phyloP scores from a whole-genome alignment of 64 coral and sea anemone genomes.

The Pocillopora damicornis region DNA sequence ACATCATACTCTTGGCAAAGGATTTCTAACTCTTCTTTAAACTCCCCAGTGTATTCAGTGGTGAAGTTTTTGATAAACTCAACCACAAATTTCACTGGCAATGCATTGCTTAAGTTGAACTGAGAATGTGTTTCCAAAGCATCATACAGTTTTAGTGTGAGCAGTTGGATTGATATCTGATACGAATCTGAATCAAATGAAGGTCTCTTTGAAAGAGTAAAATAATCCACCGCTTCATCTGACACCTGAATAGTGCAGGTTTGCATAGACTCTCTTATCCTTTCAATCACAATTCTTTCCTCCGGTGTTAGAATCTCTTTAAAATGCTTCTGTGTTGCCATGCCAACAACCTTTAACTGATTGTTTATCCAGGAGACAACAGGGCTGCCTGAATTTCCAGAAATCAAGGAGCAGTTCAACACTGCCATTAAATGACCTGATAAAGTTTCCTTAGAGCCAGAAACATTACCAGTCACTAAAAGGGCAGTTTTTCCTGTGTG shows the following conservation, averaged over 20 bases:
- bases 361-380: background rate
- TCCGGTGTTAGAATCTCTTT: background rate
- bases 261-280: background rate
- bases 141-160: background rate
- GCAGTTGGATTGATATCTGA: too few species aligned
- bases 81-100: background rate
- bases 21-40: background rate
- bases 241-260: background rate
- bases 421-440: background rate
- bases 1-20: too few species aligned
- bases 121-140: background rate
- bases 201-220: too few species aligned
- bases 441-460: background rate
- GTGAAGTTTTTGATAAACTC: background rate
- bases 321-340: background rate
- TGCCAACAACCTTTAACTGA: constrained; percentile 3
- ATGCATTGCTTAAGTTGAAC: constrained; percentile 12
- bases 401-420: background rate
- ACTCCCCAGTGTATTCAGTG: background rate
- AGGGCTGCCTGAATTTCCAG: background rate
- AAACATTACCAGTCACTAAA: background rate
- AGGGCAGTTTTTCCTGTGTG: background rate
- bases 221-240: background rate
- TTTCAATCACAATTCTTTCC: background rate
- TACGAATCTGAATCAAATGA: too few species aligned